phyloP scores from a whole-genome alignment of 2,888 invertebrate genomes.

The Heliconius sara region DNA sequence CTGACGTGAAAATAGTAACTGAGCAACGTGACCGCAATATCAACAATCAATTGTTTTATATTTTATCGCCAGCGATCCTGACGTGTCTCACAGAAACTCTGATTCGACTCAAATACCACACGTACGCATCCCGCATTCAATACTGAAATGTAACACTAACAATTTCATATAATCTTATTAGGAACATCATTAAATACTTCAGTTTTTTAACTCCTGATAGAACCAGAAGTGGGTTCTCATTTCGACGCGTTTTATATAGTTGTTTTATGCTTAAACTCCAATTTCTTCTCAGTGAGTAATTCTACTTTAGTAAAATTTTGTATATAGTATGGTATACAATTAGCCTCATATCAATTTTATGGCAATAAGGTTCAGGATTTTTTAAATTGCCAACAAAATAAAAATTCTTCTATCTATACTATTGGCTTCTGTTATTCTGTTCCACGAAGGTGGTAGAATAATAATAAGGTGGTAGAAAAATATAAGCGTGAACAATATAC shows the following conservation, averaged over 20 bases:
- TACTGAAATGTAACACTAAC: neutral
- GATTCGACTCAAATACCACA: slow-evolving; percentile 57
- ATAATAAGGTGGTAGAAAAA: too few relatives aligned
- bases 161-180: neutral
- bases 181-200: neutral
- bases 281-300: neutral
- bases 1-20: slow-evolving; percentile 83
- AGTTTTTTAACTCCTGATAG: neutral
- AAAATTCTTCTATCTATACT: too few relatives aligned
- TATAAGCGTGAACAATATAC: too few relatives aligned
- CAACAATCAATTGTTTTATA: slow-evolving; percentile 80
- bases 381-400: too few relatives aligned
- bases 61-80: slow-evolving; percentile 69
- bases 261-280: neutral
- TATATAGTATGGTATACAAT: neutral
- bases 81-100: slow-evolving; percentile 57
- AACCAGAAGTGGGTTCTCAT: neutral
- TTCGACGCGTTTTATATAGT: neutral
- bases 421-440: too few relatives aligned
- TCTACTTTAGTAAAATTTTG: neutral
- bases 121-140: slow-evolving; percentile 40
- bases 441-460: too few relatives aligned
- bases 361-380: too few relatives aligned
- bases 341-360: too few relatives aligned
- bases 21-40: slow-evolving; percentile 81